phyloP scores from a whole-genome alignment of 92 coral and sea anemone species.

The Metridium senile region DNA sequence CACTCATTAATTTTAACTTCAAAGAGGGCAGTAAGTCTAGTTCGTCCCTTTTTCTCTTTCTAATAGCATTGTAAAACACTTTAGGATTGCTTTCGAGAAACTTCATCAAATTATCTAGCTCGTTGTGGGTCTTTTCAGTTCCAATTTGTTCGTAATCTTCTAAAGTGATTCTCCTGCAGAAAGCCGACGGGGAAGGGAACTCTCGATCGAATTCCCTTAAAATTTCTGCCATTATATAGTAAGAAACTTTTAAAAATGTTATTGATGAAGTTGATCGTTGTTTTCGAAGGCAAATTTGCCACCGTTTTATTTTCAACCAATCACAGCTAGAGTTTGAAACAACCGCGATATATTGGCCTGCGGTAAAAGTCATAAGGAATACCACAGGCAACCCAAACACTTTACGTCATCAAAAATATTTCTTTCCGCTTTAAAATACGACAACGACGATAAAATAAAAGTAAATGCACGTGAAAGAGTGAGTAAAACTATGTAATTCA shows the following conservation, averaged over 20 bases:
- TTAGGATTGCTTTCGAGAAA: constrained; percentile 48
- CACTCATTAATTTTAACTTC: constrained; percentile 55
- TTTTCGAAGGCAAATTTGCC: not conserved
- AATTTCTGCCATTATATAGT: constrained; percentile 34
- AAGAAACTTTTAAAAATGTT: not conserved
- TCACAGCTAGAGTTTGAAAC: not conserved
- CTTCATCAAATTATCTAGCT: constrained; percentile 50
- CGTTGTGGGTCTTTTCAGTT: constrained; percentile 50
- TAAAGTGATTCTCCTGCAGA: constrained; percentile 39
- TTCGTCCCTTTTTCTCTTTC: constrained; percentile 53
- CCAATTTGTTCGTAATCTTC: constrained; percentile 54
- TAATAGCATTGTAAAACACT: constrained; percentile 24
- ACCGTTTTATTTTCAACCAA: not conserved
- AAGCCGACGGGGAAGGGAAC: constrained; percentile 35
- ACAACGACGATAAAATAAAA: too few relatives aligned
- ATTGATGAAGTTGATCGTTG: not conserved
- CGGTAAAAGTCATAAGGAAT: not conserved
- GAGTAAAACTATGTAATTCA: too few relatives aligned
- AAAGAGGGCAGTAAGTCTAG: constrained; percentile 40
- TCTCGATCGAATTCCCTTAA: constrained; percentile 56
- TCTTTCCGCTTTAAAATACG: too few relatives aligned
- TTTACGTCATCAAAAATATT: too few relatives aligned
- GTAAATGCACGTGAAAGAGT: too few relatives aligned
- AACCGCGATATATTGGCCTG: not conserved
- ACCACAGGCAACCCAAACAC: not conserved